A percentile compares a stretch with the other conserved stretches of the same genome.
phyloP scores from a whole-genome alignment of 2,113 vertebrate genomes.

The Corythornis madagascariensis region DNA sequence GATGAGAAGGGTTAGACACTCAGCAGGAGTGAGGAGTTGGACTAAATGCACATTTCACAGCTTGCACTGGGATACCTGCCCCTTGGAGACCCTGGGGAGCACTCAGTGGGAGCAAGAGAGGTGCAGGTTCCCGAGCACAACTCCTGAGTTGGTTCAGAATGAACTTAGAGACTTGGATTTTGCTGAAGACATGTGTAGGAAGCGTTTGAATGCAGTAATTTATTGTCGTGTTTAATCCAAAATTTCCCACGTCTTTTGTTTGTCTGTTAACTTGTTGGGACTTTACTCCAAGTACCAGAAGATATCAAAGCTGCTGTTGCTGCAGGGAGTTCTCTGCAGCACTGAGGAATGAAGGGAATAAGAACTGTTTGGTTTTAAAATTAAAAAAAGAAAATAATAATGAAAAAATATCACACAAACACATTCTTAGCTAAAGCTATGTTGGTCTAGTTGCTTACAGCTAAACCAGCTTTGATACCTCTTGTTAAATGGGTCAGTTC shows the following conservation, averaged over 20 bases:
- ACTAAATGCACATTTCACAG: background rate
- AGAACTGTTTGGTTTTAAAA: conserved; percentile 8
- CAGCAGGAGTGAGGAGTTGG: background rate
- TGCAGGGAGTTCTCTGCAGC: background rate
- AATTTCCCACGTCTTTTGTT: conserved; percentile 1
- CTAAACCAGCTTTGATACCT: conserved; percentile 58
- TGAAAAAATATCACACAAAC: background rate
- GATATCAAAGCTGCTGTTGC: conserved; percentile 45
- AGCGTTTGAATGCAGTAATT: background rate
- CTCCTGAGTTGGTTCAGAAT: background rate
- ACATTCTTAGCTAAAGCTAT: background rate
- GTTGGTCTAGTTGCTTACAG: conserved; percentile 23
- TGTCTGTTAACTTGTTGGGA: background rate
- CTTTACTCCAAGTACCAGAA: conserved; percentile 1
- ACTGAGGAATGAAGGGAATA: conserved; percentile 41
- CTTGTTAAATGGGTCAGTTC: conserved; percentile 46
- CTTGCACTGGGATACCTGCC: background rate
- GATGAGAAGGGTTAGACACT: background rate
- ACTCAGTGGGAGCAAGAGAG: background rate
- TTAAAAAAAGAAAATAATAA: background rate
- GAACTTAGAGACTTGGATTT: background rate
- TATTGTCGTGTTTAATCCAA: conserved; percentile 28
- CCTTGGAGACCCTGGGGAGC: background rate
- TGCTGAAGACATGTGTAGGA: background rate
- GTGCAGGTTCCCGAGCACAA: background rate